A percentile compares a stretch with the other conserved stretches of the same genome.
Evolutionary conservation across 2,113 vertebrate species (phyloP).

Genomic region (Solenodon paradoxus): DNA sequence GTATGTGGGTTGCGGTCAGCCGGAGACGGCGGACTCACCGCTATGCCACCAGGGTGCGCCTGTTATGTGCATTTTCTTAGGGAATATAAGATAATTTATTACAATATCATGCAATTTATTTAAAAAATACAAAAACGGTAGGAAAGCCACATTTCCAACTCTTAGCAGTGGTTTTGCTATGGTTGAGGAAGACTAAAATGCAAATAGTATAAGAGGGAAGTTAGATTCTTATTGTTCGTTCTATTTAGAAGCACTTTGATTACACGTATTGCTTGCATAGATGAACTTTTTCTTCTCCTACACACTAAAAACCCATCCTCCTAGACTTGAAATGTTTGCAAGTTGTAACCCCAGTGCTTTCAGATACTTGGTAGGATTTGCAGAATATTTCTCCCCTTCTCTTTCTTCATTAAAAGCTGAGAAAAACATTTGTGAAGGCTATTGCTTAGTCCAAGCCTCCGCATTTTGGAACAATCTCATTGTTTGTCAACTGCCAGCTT

Average conservation of each 20-base stretch:
- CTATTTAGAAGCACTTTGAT: not conserved
- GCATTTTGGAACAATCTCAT: constrained; percentile 54
- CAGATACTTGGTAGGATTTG: not conserved
- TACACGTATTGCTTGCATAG: not conserved
- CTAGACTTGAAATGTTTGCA: not conserved
- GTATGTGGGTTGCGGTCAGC: too few species aligned
- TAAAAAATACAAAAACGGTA: not conserved
- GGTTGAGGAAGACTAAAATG: not conserved
- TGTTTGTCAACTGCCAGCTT: constrained; percentile 75
- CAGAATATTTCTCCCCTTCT: not conserved
- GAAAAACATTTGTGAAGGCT: constrained; percentile 57
- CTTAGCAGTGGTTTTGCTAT: not conserved
- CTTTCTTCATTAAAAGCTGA: constrained; percentile 43
- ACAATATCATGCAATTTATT: not conserved
- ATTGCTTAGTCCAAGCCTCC: constrained; percentile 36
- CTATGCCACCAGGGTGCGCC: too few species aligned
- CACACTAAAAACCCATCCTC: not conserved
- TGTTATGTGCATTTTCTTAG: constrained; percentile 24
- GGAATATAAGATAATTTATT: not conserved
- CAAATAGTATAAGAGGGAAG: not conserved
- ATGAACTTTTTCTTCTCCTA: not conserved
- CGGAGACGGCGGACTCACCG: too few species aligned
- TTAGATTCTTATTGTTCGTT: not conserved
- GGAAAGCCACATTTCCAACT: not conserved
- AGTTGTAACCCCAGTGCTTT: not conserved